Conservation (phyloP, 2,113 vertebrate species). For the Paracanthobrama guichenoti region DNA sequence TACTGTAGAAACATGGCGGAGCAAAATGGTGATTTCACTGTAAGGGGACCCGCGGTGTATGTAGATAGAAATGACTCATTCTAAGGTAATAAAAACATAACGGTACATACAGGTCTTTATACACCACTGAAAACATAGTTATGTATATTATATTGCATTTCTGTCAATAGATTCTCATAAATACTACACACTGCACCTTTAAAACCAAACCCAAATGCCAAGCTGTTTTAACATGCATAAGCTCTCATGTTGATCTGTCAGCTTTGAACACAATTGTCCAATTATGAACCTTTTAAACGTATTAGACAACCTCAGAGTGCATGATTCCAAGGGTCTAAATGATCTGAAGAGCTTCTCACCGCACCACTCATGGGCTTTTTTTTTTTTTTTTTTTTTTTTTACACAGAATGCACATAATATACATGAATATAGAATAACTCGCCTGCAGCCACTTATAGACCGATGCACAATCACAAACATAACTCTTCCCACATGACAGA, state of each 20-base stretch:
- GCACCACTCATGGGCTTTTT: not conserved
- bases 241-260: not conserved
- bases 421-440: not conserved
- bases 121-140: no score
- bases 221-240: not conserved
- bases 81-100: no score
- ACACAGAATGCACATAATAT: conserved; percentile 12
- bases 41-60: no score
- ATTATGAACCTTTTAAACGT: not conserved
- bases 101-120: no score
- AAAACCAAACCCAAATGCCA: not conserved
- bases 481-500: conserved; percentile 9
- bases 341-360: not conserved
- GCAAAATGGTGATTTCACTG: no score
- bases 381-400: not conserved
- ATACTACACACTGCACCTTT: not conserved
- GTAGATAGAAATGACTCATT: no score
- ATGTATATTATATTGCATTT: no score
- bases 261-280: not conserved
- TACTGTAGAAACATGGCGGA: no score
- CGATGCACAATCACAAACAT: conserved; percentile 20
- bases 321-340: not conserved
- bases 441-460: conserved; percentile 9
- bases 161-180: no score
- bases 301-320: not conserved